Percentiles rank a stretch among this genome's conserved stretches.
Conservation (phyloP, 2,113 vertebrate species). For the Prunella fulvescens region DNA sequence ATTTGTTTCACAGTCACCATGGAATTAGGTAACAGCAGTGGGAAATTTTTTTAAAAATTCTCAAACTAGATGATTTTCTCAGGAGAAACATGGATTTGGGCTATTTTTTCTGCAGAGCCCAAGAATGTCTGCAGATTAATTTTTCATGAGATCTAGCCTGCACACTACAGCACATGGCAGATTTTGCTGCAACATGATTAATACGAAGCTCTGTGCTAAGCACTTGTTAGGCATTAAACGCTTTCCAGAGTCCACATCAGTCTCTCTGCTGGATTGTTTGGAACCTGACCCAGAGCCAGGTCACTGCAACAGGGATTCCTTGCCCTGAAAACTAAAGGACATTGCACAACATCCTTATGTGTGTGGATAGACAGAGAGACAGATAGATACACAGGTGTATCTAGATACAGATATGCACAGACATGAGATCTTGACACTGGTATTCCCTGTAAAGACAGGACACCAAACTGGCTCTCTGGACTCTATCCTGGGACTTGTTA, state of each 20-base stretch:
- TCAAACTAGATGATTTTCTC: not conserved
- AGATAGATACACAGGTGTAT: fast-evolving
- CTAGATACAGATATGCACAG: not conserved
- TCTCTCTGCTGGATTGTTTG: not conserved
- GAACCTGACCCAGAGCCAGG: not conserved
- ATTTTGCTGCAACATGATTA: not conserved
- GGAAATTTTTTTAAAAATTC: not conserved
- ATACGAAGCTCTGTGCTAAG: not conserved
- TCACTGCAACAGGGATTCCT: not conserved
- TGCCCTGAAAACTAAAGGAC: not conserved
- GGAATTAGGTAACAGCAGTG: not conserved
- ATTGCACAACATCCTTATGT: not conserved
- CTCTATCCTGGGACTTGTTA: not conserved
- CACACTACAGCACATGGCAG: not conserved
- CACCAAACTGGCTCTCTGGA: not conserved
- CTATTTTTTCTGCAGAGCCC: not conserved
- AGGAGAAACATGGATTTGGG: not conserved
- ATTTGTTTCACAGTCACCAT: not conserved
- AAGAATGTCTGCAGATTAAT: not conserved
- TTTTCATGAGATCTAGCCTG: not conserved
- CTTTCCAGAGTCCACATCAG: not conserved
- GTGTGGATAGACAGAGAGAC: not conserved
- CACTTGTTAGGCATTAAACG: not conserved
- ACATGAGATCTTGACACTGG: not conserved
- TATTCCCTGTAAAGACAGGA: not conserved